Base-by-base conservation (phyloP, 2,888 invertebrate genomes). In the Emesis castigata region DNA sequence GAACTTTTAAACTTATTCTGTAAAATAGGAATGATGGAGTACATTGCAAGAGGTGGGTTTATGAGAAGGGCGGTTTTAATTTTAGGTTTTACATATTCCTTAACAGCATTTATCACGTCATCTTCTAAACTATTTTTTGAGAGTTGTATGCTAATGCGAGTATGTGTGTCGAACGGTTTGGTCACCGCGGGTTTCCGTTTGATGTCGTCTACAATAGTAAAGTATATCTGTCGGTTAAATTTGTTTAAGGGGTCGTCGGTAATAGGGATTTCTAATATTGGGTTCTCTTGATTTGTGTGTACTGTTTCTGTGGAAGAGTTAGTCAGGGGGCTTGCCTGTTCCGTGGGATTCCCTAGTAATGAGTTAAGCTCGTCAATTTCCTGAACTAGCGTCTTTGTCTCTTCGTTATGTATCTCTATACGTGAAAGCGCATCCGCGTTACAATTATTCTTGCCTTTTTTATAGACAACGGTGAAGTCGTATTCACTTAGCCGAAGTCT, bases 371-470 rank as follows among this genome's bases (percentile, higher is more conserved):
- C 39, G 39, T 39, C 39, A 14, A 39, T 39, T 39, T 39, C 39
- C 39, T 39, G 39, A 2, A 39, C 6, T 39, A 39, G 14, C n/a
- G 39, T 39, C 39, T 39, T 65, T 1, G 69, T 56, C 7, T 74
- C 53, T 58, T 78, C 70, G 20, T 69, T 80, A 73, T 79, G 18
- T 9, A 81, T 48, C 64, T 79, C 74, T 5, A 79, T 16, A 1
- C 79, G 56, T 5, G 76, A 79, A 1, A 81, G 34, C 0, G 79
- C 81, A 18, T 83, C 79, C 0, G 79, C 83, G 8, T 83, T 83
- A 0, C 74, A 75, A 14, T 81, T 81, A 2, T 11, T 4, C 56
- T 78, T 81, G 2, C 83, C 81, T 44, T 75, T 20, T n/a, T 79
- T 80, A 68, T 64, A 64, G 29, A 31, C n/a, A 5, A 16, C n/a